These are phyloP conservation scores for Gryllus bimaculatus DNA, from an alignment of 1,140 invertebrate species.

Conservation along the genomic window DNA sequence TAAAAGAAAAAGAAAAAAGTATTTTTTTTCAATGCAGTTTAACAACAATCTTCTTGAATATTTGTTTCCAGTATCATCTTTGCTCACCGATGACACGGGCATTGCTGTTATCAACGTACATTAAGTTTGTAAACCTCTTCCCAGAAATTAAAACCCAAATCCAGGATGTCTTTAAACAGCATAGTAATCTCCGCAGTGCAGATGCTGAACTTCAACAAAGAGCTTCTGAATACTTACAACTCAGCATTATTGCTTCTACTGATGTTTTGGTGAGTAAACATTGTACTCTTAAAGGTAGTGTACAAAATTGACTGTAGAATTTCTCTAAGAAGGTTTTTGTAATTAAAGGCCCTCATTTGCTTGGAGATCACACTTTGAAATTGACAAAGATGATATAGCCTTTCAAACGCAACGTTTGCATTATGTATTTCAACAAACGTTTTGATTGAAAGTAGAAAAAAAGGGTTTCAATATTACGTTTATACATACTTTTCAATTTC, in stretches of 20 bases:
- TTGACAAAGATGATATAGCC: too few species aligned
- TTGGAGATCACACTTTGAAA: too few species aligned
- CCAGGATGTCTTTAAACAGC: slow-evolving; percentile 91
- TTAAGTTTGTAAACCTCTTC: slow-evolving; percentile 99
- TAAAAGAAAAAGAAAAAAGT: too few species aligned
- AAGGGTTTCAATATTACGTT: too few species aligned
- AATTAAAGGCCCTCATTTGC: not conserved
- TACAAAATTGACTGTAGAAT: not conserved
- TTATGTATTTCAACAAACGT: too few species aligned
- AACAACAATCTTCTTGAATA: too few species aligned
- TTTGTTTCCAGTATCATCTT: slow-evolving; percentile 70
- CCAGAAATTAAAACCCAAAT: slow-evolving; percentile 96
- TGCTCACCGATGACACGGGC: slow-evolving; percentile 95
- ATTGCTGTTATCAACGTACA: slow-evolving; percentile 92
- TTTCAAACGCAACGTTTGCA: too few species aligned
- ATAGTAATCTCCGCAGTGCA: slow-evolving; percentile 92
- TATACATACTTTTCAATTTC: too few species aligned
- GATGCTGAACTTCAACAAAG: slow-evolving; percentile 98
- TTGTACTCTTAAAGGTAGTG: not conserved
- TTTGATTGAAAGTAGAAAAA: too few species aligned
- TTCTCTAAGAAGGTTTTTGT: not conserved
- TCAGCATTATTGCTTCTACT: slow-evolving; percentile 91
- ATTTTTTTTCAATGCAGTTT: too few species aligned
- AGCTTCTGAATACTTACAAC: slow-evolving; percentile 93
- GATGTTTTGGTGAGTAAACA: slow-evolving; percentile 69